Conservation (phyloP, 2,113 vertebrate genomes). For the Morone saxatilis region DNA sequence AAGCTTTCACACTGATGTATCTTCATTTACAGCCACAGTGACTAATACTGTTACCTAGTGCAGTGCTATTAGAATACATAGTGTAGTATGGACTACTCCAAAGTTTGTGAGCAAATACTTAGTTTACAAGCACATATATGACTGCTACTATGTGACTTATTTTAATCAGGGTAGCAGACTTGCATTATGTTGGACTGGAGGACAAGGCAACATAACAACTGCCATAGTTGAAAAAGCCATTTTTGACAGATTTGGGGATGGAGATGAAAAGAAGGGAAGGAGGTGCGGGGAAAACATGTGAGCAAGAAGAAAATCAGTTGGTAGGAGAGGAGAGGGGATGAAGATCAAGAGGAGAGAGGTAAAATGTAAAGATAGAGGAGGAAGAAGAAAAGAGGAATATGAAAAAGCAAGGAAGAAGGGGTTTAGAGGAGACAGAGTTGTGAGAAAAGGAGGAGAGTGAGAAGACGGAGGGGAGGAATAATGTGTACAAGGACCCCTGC, state of each 20-base stretch:
- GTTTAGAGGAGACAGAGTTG: background rate
- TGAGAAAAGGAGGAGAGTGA: background rate
- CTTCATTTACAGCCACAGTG: background rate
- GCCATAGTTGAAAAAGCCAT: background rate
- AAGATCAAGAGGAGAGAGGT: background rate
- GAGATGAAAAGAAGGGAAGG: background rate
- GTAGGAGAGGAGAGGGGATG: background rate
- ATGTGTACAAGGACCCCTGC: constrained; percentile 28
- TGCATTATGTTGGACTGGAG: background rate
- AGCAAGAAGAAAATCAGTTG: background rate
- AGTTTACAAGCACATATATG: background rate
- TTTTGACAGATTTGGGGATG: background rate
- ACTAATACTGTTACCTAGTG: background rate
- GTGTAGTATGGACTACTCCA: background rate
- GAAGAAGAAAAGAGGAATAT: background rate
- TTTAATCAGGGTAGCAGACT: background rate
- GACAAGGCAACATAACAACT: background rate
- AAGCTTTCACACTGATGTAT: background rate
- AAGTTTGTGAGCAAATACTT: background rate
- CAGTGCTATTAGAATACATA: background rate
- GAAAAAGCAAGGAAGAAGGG: background rate
- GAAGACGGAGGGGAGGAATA: background rate
- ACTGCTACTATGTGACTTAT: background rate
- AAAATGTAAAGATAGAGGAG: background rate
- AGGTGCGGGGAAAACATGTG: background rate